These are phyloP conservation scores for Cantharis lateralis DNA, from an alignment of 2,888 invertebrate species.

Conservation along the genomic window DNA sequence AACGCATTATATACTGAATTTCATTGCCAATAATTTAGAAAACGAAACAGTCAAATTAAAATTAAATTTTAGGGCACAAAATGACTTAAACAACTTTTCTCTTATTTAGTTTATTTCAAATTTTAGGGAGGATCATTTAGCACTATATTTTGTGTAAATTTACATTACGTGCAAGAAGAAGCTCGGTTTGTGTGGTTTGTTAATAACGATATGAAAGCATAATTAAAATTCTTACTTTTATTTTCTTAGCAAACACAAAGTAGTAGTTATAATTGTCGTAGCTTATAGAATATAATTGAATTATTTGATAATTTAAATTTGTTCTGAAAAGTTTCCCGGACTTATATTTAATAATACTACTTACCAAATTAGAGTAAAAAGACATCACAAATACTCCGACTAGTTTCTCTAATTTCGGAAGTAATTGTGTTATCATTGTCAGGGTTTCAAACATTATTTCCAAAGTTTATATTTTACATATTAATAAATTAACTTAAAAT, in stretches of 20 bases:
- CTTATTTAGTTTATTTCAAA: not conserved
- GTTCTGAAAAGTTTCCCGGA: not conserved
- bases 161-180: not conserved
- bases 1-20: not conserved
- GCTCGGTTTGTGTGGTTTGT: not conserved
- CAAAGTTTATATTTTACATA: no score
- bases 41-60: not conserved
- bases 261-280: not conserved
- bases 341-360: not conserved
- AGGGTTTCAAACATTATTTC: not conserved
- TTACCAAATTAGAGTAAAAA: not conserved
- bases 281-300: not conserved
- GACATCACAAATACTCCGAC: not conserved
- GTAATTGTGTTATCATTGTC: not conserved
- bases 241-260: not conserved
- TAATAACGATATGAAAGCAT: not conserved
- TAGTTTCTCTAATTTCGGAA: not conserved
- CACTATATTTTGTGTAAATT: not conserved
- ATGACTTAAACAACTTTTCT: not conserved
- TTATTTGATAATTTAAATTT: not conserved
- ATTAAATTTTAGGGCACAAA: not conserved
- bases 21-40: not conserved
- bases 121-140: not conserved
- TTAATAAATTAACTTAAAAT: not conserved
- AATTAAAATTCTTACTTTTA: not conserved